Evolutionary conservation across 2,888 invertebrate species (phyloP).

Genomic region (Acanthoscelides obtectus): DNA sequence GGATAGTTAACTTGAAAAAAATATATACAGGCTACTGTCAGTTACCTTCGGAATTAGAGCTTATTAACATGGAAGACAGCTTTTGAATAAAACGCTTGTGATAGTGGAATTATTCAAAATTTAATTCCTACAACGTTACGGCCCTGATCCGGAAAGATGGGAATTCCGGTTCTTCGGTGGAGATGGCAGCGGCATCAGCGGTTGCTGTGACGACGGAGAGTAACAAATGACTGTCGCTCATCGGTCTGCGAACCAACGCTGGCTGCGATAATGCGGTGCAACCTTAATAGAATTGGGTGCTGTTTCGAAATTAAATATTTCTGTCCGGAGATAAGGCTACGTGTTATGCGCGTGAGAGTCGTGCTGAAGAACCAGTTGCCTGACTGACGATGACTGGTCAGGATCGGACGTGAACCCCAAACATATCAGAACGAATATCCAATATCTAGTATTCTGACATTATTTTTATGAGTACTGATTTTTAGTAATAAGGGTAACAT

Average conservation of each 20-base stretch:
- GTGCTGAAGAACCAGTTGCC: not conserved
- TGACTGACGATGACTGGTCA: constrained; percentile 5
- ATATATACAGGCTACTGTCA: no score
- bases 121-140: not conserved
- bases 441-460: no score
- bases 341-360: not conserved
- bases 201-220: constrained; percentile 19
- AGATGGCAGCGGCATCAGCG: not conserved
- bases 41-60: no score
- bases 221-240: constrained; percentile 40
- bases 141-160: not conserved
- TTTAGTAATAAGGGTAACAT: no score
- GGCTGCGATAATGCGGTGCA: constrained; percentile 35
- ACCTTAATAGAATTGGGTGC: constrained; percentile 39
- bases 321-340: constrained; percentile 33
- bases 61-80: no score
- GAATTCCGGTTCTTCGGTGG: not conserved
- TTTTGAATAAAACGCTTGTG: no score
- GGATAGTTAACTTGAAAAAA: no score
- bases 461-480: no score
- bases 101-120: no score
- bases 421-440: no score
- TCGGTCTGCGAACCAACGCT: not conserved
- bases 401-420: not conserved
- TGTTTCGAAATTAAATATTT: constrained; percentile 43